Evolutionary conservation across 1,140 invertebrate genomes (phyloP), one percentile per base, ranked within the genome.

Genomic region (Ptiloglossa arizonensis): DNA sequence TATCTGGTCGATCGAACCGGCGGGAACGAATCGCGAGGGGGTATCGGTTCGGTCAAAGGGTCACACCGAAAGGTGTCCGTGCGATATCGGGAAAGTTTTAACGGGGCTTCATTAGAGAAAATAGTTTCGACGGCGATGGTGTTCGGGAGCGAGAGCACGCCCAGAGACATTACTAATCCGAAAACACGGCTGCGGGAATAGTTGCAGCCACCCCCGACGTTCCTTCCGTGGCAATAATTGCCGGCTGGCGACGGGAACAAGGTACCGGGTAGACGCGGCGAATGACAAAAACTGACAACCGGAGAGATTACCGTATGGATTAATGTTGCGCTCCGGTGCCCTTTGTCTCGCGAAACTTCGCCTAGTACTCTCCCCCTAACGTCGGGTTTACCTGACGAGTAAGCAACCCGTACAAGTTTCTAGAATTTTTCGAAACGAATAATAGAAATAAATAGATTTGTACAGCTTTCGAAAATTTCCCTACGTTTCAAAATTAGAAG

Each of bases 71-170:
- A 72, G 70, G 35, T 17, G 80, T 82, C 79, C 57, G 46, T 41
- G 56, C 87, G 79, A 88, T 90, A 89, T 90, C 85, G 81, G 77
- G 84, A 89, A 92, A 91, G 91, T 91, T 92, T 85, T 86, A 90
- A 90, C 81, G 87, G 81, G 79, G 79, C 86, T 88, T 89, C 85
- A 87, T 90, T 87, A 89, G 83, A 77, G 73, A 88, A 90, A 91
- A 90, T 90, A 91, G 89, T 90, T 89, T 89, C 76, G 57, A n/a
- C n/a, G 67, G 54, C 27, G 73, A 19, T 27, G 59, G 74, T 48
- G 66, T 82, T 79, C 52, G 29, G 44, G 11, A 24, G 27, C 6
- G 24, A n/a, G 24, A 5, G 38, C 3, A 27, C 15, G 9, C 5
- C 24, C 60, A 6, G 52, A 66, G 52, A 69, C 80, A 48, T 82